Evolutionary conservation across 2,113 vertebrate species (phyloP).

Genomic region (Myrmecobius fasciatus): DNA sequence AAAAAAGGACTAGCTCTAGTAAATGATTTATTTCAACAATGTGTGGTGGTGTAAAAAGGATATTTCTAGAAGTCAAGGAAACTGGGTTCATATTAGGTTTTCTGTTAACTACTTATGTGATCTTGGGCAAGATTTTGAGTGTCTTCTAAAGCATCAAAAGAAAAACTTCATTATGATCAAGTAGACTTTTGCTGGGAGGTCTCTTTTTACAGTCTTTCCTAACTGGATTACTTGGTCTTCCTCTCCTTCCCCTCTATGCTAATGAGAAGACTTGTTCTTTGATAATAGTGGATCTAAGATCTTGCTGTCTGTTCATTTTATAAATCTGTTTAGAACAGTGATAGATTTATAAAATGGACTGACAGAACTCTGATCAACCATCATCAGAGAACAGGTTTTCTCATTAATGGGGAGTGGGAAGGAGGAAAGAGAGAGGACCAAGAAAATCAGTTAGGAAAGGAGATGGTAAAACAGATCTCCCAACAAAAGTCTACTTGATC

Average conservation of each 20-base stretch:
- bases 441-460: no score
- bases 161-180: neutral
- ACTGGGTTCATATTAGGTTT: neutral
- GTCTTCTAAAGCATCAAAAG: neutral
- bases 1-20: neutral
- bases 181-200: neutral
- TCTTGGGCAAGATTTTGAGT: neutral
- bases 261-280: neutral
- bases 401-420: no score
- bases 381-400: no score
- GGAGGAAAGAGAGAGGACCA: no score
- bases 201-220: neutral
- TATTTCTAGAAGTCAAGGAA: neutral
- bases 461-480: no score
- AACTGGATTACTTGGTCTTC: neutral
- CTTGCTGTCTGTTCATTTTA: neutral
- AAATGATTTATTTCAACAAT: neutral
- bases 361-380: no score
- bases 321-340: neutral
- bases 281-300: neutral
- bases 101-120: neutral
- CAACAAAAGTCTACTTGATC: no score
- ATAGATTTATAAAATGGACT: no score
- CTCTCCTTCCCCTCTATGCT: neutral
- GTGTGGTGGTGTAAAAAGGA: neutral